Percentiles rank a stretch among this genome's conserved stretches.
Conservation (phyloP, 1,140 invertebrate species). For the Drosophila nigromelanica region DNA sequence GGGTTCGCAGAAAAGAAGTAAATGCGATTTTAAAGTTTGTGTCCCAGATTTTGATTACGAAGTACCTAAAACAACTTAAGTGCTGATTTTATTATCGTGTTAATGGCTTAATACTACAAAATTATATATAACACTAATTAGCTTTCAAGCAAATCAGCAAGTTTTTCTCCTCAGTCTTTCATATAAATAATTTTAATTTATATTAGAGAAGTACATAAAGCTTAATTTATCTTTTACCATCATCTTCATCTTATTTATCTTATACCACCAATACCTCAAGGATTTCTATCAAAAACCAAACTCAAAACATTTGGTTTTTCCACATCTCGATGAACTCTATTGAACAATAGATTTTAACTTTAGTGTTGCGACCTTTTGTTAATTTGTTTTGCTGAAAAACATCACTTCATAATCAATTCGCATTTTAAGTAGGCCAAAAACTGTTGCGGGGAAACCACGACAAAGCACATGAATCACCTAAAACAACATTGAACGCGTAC, state of each 20-base stretch:
- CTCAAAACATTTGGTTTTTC: slow-evolving; percentile 30
- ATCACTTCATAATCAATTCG: slow-evolving; percentile 46
- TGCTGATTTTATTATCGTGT: neutral
- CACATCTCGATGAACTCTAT: slow-evolving; percentile 15
- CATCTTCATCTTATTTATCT: too few species aligned
- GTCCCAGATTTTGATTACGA: neutral
- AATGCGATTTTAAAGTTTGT: neutral
- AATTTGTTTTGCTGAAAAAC: slow-evolving; percentile 17
- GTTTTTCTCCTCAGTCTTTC: slow-evolving; percentile 6
- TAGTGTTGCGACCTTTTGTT: slow-evolving; percentile 41
- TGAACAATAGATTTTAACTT: slow-evolving; percentile 12
- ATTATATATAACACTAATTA: too few species aligned
- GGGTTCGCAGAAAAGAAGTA: neutral
- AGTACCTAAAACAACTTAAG: neutral
- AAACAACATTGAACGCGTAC: slow-evolving; percentile 40
- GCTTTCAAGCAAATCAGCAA: neutral
- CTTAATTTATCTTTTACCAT: neutral
- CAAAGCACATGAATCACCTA: slow-evolving; percentile 54
- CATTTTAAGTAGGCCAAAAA: slow-evolving; percentile 70
- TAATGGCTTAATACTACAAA: too few species aligned
- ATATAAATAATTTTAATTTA: neutral
- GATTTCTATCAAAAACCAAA: slow-evolving; percentile 29
- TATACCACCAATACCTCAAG: slow-evolving; percentile 17
- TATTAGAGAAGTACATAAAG: slow-evolving; percentile 3
- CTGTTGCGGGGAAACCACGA: slow-evolving; percentile 66